These are phyloP conservation scores for Crypturellus tataupa DNA, from an alignment of 2,797 vertebrate species.

Conservation along the genomic window DNA sequence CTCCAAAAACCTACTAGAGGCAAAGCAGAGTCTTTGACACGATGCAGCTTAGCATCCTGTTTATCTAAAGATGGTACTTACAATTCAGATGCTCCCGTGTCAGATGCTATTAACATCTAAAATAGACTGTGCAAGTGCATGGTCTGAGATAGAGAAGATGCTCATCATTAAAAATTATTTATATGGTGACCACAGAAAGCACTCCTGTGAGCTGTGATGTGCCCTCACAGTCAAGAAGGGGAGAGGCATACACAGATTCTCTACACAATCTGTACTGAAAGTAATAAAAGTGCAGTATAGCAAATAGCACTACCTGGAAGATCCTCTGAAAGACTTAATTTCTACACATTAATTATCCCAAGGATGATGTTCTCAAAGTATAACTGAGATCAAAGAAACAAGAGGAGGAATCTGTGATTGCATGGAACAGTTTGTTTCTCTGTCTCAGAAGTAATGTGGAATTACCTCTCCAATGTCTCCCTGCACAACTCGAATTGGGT, in stretches of 20 bases:
- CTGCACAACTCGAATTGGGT: constrained; percentile 97
- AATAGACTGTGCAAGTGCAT: background rate
- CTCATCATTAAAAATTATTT: background rate
- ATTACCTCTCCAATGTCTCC: constrained; percentile 98
- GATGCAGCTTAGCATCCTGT: background rate
- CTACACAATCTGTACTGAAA: fast-evolving
- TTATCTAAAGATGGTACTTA: background rate
- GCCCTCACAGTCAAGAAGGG: background rate
- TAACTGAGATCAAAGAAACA: background rate
- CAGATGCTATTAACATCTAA: background rate
- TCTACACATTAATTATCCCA: background rate
- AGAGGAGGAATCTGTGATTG: background rate
- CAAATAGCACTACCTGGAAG: background rate
- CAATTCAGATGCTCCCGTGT: background rate
- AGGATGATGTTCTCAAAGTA: background rate
- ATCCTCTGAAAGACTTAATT: background rate
- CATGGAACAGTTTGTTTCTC: background rate
- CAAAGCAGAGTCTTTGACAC: background rate
- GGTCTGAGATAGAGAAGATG: background rate
- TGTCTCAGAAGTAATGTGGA: background rate
- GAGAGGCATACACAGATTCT: background rate
- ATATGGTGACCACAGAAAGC: background rate
- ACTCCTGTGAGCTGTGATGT: background rate
- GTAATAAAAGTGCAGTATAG: background rate
- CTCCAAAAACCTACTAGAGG: background rate